phyloP scores from a whole-genome alignment of 2,888 invertebrate species.

The Dascillus cervinus region DNA sequence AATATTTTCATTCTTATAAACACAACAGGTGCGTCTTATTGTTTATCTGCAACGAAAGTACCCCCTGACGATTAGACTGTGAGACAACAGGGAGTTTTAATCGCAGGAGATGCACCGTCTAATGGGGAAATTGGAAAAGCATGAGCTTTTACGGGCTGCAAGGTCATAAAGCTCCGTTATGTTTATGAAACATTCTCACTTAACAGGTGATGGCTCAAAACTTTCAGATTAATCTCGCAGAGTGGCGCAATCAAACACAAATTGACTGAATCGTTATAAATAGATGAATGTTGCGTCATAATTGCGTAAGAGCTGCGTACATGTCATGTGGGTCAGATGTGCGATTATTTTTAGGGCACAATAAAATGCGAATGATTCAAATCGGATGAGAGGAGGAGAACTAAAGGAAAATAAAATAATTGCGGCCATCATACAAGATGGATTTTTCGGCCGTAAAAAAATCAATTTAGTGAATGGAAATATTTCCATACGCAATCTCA shows the following conservation, averaged over 20 bases:
- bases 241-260: too few relatives aligned
- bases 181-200: constrained; percentile 11
- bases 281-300: too few relatives aligned
- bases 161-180: constrained; percentile 16
- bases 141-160: constrained; percentile 12
- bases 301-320: too few relatives aligned
- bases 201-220: constrained; percentile 11
- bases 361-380: too few relatives aligned
- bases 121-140: constrained; percentile 2
- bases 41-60: background rate
- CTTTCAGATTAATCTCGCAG: too few relatives aligned
- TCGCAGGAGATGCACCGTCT: constrained; percentile 3
- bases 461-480: constrained; percentile 34
- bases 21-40: background rate
- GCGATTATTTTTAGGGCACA: too few relatives aligned
- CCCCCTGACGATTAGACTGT: too few relatives aligned
- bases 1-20: background rate
- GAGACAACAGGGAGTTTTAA: too few relatives aligned
- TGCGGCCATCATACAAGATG: constrained; percentile 7
- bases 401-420: constrained; percentile 9
- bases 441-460: constrained; percentile 11
- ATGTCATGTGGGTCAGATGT: too few relatives aligned
- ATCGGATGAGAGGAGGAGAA: too few relatives aligned
- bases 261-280: too few relatives aligned
- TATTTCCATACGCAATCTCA: constrained; percentile 32